Conservation (phyloP, 1,140 invertebrate species). For the Drosophila malerkotliana region DNA sequence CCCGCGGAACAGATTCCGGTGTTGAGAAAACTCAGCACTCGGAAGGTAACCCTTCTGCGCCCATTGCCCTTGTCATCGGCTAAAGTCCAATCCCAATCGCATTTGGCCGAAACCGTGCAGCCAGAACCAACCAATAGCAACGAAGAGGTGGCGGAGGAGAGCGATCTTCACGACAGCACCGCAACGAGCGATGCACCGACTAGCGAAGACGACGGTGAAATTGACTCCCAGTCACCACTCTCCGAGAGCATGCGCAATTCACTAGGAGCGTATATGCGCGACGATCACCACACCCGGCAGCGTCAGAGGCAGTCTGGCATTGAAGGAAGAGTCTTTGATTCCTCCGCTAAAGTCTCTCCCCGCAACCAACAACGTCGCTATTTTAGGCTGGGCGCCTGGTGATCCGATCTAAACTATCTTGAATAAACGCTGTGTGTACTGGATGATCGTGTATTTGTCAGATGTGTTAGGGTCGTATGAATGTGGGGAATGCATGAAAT, state of each 20-base stretch:
- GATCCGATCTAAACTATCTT: slow-evolving; percentile 16
- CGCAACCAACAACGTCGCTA: slow-evolving; percentile 15
- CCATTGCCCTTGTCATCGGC: slow-evolving; percentile 32
- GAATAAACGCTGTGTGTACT: slow-evolving; percentile 52
- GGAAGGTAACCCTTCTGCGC: slow-evolving; percentile 47
- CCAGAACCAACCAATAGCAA: slow-evolving; percentile 25
- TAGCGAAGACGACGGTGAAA: slow-evolving; percentile 15
- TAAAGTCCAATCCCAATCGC: not conserved
- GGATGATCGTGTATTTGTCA: slow-evolving; percentile 59
- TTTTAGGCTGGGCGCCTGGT: slow-evolving; percentile 53
- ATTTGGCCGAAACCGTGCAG: slow-evolving; percentile 2
- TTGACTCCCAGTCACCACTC: slow-evolving; percentile 20
- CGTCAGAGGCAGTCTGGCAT: slow-evolving; percentile 48
- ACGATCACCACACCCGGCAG: slow-evolving; percentile 56
- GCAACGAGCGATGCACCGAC: slow-evolving; percentile 10
- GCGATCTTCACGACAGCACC: slow-evolving; percentile 1
- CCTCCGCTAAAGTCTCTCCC: slow-evolving; percentile 23
- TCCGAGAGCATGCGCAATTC: slow-evolving; percentile 66
- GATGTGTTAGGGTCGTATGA: slow-evolving; percentile 25
- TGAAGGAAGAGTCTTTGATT: not conserved
- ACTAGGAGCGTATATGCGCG: slow-evolving; percentile 61
- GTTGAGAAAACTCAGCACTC: slow-evolving; percentile 36
- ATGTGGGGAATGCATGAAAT: slow-evolving; percentile 37
- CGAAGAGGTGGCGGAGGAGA: slow-evolving; percentile 1
- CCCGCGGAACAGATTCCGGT: slow-evolving; percentile 3